Base-by-base conservation (phyloP, 2,888 invertebrate species). In the Xestoiulus laeticollis region DNA sequence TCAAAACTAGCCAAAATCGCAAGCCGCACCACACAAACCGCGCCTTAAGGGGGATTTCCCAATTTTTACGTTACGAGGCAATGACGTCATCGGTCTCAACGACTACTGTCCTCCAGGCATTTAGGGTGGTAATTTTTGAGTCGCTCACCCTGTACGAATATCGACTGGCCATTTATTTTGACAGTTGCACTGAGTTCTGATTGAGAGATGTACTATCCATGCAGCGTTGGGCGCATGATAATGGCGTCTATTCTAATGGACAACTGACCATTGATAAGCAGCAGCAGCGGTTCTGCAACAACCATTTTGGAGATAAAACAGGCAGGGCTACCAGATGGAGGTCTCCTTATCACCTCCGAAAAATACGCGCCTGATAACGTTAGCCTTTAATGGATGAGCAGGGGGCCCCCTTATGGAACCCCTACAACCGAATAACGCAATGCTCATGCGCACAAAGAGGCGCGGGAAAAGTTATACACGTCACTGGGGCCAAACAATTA, bases 221-320 rank as follows among this genome's bases (percentile, higher is more conserved):
- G 4, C 14, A 2, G 48, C 33, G 33, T 38, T 38, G 33, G 19
- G 53, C 53, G 53, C 53, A n/a, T 53, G 53, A 53, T 53, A 53
- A 53, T 53, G 53, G 53, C 53, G 53, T 53, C 53, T 53, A 53
- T 53, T 53, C 53, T 53, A 53, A 53, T 53, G 53, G 53, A 53
- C 53, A 53, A 53, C 53, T 53, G 53, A 53, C 53, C 53, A n/a
- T 53, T 53, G 53, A 53, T 53, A 53, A 53, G 53, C 53, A 53
- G n/a, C 16, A 53, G n/a, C 53, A 19, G 48, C 48, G n/a, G n/a
- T n/a, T n/a, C n/a, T n/a, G n/a, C 48, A 48, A 48, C 48, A 48
- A 48, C 48, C 48, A 53, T 53, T 53, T 19, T 16, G 53, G 53
- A 53, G 53, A 53, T 53, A 53, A 53, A 53, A 53, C 53, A 53